Percentiles rank a stretch among this genome's conserved stretches.
phyloP scores from a whole-genome alignment of 2,113 vertebrate species.

The Gallinago undulata region DNA sequence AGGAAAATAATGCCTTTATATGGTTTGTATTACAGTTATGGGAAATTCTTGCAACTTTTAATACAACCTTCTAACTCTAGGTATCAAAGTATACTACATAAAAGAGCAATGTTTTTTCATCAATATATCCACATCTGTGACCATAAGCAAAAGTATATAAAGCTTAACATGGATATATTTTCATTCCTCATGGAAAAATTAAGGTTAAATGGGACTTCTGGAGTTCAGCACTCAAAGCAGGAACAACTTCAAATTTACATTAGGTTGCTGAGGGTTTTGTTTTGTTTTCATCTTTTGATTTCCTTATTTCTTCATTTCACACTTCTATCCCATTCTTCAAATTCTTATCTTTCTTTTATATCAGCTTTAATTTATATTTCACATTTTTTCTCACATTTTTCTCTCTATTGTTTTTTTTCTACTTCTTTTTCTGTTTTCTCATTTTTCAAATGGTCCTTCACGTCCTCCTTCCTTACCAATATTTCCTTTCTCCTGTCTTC shows the following conservation, averaged over 20 bases:
- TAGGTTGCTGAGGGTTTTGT: background rate
- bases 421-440: background rate
- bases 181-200: background rate
- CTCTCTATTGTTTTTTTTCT: background rate
- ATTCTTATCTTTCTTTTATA: background rate
- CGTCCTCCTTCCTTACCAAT: background rate
- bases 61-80: background rate
- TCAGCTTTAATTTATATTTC: background rate
- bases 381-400: background rate
- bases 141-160: background rate
- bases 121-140: background rate
- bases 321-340: background rate
- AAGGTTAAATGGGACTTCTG: background rate
- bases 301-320: background rate
- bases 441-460: background rate
- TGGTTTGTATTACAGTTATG: background rate
- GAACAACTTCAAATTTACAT: background rate
- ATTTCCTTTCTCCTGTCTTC: background rate
- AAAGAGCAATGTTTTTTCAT: background rate
- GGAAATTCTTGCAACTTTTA: background rate
- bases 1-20: background rate
- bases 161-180: accelerated
- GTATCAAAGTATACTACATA: background rate
- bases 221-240: background rate
- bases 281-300: background rate